These are phyloP conservation scores for Drosophila subobscura DNA, from an alignment of 1,140 invertebrate genomes.

Conservation along the genomic window DNA sequence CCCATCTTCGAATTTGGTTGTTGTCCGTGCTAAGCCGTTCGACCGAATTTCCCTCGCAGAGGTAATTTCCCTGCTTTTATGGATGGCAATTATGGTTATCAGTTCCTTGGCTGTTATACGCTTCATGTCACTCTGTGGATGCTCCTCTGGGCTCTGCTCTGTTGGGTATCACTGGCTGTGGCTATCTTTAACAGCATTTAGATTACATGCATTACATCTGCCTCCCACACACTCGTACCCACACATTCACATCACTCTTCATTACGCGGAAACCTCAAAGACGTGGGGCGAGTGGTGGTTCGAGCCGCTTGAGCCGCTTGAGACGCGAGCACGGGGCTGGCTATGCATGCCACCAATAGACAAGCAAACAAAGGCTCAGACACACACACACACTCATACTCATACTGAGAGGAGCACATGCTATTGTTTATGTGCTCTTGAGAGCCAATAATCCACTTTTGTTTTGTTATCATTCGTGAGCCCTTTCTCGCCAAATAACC, in stretches of 20 bases:
- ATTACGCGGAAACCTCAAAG: slow-evolving; percentile 26
- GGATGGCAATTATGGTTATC: slow-evolving; percentile 14
- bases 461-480: slow-evolving; percentile 74
- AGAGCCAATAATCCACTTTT: slow-evolving; percentile 82
- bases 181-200: slow-evolving; percentile 22
- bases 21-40: slow-evolving; percentile 28
- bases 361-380: slow-evolving; percentile 42
- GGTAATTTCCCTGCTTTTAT: slow-evolving; percentile 44
- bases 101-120: slow-evolving; percentile 44
- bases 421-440: slow-evolving; percentile 66
- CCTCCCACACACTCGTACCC: slow-evolving; percentile 6
- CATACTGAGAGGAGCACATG: slow-evolving; percentile 6
- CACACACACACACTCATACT: slow-evolving; percentile 3
- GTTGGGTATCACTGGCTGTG: slow-evolving; percentile 11
- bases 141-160: not conserved
- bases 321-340: not conserved
- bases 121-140: too few relatives aligned
- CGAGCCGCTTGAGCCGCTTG: slow-evolving; percentile 38
- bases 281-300: slow-evolving; percentile 3
- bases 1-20: slow-evolving; percentile 56
- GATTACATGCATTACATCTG: slow-evolving; percentile 11
- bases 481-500: slow-evolving; percentile 20
- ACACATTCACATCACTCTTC: not conserved
- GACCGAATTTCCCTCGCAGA: not conserved
- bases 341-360: slow-evolving; percentile 5